phyloP scores from a whole-genome alignment of 2,797 vertebrate species.

The Cyprinodon diabolis region DNA sequence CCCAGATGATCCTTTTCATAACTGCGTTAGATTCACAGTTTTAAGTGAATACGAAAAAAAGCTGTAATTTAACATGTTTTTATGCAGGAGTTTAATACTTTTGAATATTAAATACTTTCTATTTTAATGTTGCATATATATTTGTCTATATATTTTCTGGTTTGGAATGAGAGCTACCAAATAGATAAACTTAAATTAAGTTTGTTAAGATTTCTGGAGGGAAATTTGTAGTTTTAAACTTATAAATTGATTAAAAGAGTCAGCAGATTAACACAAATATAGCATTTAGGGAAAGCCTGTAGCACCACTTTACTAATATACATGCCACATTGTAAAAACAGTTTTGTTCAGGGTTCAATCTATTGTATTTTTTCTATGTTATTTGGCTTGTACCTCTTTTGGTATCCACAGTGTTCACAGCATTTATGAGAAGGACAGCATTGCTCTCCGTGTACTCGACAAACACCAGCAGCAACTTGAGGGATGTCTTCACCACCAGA shows the following conservation, averaged over 20 bases:
- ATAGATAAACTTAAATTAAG: no score
- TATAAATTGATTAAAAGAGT: no score
- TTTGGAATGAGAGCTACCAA: no score
- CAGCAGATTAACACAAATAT: no score
- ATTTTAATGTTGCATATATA: no score
- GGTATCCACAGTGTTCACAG: constrained; percentile 85
- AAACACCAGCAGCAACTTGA: constrained; percentile 96
- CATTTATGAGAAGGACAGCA: constrained; percentile 87
- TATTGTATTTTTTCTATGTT: background rate
- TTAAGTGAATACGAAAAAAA: background rate
- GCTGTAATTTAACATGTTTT: background rate
- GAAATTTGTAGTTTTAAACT: no score
- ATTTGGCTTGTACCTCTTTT: constrained; percentile 83
- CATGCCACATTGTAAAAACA: background rate
- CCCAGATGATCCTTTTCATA: background rate
- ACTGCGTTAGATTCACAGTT: background rate
- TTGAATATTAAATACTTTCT: no score
- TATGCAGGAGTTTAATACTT: no score
- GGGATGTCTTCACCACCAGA: constrained; percentile 94
- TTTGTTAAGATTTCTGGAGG: no score
- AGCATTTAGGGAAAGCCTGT: no score
- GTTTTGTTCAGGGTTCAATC: background rate
- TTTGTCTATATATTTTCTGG: no score
- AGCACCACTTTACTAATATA: background rate
- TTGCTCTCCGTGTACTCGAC: constrained; percentile 96